These are phyloP conservation scores for Littorina saxatilis DNA, from an alignment of 1,140 invertebrate species.

Conservation along the genomic window DNA sequence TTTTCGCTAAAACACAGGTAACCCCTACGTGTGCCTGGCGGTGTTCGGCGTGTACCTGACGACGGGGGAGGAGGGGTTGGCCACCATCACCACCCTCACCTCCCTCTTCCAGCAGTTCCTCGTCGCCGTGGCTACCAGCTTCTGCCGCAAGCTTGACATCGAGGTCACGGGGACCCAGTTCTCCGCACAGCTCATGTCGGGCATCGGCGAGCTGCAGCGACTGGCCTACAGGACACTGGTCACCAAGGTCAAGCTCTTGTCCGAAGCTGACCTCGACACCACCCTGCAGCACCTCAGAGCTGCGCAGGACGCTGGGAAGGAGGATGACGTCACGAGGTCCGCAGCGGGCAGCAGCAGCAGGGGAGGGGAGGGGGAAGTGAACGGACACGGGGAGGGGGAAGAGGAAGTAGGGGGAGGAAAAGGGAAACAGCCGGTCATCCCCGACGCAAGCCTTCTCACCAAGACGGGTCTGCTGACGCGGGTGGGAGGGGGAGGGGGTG, in stretches of 20 bases:
- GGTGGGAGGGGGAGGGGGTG: constrained; percentile 32
- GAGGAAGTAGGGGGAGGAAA: constrained; percentile 51
- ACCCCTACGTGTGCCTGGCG: constrained; percentile 26
- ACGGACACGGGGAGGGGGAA: constrained; percentile 45
- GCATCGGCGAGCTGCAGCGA: constrained; percentile 18
- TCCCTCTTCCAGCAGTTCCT: constrained; percentile 32
- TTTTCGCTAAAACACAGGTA: no score
- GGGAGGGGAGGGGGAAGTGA: constrained; percentile 32
- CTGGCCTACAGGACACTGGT: constrained; percentile 27
- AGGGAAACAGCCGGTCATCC: constrained; percentile 52
- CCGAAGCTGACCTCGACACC: not conserved
- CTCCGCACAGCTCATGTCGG: constrained; percentile 4
- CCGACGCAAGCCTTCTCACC: constrained; percentile 44
- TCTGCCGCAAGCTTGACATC: constrained; percentile 8
- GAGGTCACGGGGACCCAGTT: constrained; percentile 32
- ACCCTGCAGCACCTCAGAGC: not conserved
- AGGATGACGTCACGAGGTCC: not conserved
- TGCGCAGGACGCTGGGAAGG: not conserved
- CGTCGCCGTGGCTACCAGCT: constrained; percentile 34
- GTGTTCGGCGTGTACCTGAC: constrained; percentile 1
- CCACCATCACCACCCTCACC: constrained; percentile 14
- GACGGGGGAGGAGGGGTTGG: not conserved
- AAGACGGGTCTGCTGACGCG: constrained; percentile 55
- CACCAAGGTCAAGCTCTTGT: not conserved
- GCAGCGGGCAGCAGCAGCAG: not conserved